These are phyloP conservation scores for Volucella inanis DNA, from an alignment of 2,888 invertebrate genomes.

Conservation along the genomic window DNA sequence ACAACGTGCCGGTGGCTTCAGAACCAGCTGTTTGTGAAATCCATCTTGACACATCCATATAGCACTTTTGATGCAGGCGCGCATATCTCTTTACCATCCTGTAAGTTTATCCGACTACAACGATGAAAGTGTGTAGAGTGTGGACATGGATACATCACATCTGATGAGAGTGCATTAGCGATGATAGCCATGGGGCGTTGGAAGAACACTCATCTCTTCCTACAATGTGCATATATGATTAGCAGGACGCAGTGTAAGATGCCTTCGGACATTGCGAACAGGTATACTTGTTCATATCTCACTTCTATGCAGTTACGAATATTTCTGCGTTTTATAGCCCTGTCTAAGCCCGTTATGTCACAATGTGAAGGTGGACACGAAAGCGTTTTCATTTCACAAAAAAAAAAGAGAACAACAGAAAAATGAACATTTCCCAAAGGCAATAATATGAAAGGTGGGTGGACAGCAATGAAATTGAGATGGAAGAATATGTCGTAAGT, in stretches of 20 bases:
- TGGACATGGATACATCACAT: constrained; percentile 7
- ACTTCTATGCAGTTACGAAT: constrained; percentile 11
- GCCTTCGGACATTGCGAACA: constrained; percentile 24
- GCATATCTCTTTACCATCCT: background rate
- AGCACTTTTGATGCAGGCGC: constrained; percentile 7
- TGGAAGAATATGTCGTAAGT: constrained; percentile 20
- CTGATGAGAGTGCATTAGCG: constrained; percentile 34
- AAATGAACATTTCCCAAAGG: background rate
- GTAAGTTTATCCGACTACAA: background rate
- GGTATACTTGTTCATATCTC: constrained; percentile 13
- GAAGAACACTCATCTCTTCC: constrained; percentile 15
- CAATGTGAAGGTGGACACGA: constrained; percentile 18
- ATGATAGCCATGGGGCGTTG: background rate
- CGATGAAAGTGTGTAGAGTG: background rate
- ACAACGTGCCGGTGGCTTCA: background rate
- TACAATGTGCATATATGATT: constrained; percentile 50
- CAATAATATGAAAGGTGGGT: background rate
- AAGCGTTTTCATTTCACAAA: constrained; percentile 8
- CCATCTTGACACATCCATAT: constrained; percentile 32
- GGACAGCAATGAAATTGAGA: constrained; percentile 27
- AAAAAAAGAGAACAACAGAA: background rate
- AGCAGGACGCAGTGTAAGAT: constrained; percentile 44
- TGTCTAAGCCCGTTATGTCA: constrained; percentile 30
- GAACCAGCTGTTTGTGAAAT: constrained; percentile 30
- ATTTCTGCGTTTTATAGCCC: constrained; percentile 5